Evolutionary conservation across 2,113 vertebrate genomes (phyloP).

Genomic region (Datnioides undecimradiatus): DNA sequence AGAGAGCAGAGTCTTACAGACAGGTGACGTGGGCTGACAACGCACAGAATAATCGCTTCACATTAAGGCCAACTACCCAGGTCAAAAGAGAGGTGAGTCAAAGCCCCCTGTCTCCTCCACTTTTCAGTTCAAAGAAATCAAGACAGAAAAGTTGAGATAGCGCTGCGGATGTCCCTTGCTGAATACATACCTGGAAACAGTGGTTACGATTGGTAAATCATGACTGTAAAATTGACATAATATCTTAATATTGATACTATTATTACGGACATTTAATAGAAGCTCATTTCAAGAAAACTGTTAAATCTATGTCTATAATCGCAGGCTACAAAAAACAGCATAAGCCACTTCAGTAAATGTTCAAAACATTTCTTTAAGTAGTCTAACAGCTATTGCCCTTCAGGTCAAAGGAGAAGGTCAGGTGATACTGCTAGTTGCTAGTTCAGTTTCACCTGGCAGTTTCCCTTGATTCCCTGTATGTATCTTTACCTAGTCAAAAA

Average conservation of each 20-base stretch:
- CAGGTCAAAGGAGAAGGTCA: too few species aligned
- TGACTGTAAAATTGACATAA: background rate
- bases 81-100: conserved; percentile 37
- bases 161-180: background rate
- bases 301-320: too few species aligned
- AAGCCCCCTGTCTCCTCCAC: background rate
- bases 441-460: too few species aligned
- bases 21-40: conserved; percentile 58
- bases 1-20: conserved; percentile 24
- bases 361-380: too few species aligned
- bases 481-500: too few species aligned
- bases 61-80: conserved; percentile 42
- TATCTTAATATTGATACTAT: background rate
- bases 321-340: too few species aligned
- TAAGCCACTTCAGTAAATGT: too few species aligned
- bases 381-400: too few species aligned
- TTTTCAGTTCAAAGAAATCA: conserved; percentile 1
- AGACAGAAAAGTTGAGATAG: background rate
- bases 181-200: background rate
- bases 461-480: too few species aligned
- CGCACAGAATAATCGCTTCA: conserved; percentile 54
- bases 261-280: too few species aligned
- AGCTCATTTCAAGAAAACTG: too few species aligned
- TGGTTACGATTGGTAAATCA: background rate
- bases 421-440: too few species aligned